Evolutionary conservation across 2,888 invertebrate species (phyloP).

Genomic region (Luperina nickerlii): DNA sequence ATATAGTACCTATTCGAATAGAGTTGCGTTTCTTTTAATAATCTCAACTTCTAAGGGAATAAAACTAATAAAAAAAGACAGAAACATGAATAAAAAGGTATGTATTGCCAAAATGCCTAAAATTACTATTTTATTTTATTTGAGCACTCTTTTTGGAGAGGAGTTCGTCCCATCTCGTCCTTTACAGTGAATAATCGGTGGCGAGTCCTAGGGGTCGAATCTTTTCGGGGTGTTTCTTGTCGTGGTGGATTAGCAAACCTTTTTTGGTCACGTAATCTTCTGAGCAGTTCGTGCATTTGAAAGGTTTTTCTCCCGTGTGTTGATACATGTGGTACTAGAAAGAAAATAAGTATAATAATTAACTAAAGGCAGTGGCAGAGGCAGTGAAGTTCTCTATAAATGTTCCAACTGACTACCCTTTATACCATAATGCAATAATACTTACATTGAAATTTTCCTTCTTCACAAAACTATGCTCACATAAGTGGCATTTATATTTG

Average conservation of each 20-base stretch:
- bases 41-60: constrained; percentile 2
- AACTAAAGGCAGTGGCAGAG: too few species aligned
- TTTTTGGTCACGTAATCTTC: constrained; percentile 82
- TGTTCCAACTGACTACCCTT: not conserved
- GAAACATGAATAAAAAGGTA: constrained; percentile 9
- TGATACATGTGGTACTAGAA: constrained; percentile 87
- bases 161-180: not conserved
- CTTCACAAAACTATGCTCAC: constrained; percentile 81
- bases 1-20: not conserved
- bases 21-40: not conserved
- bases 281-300: constrained; percentile 94
- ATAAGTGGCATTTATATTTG: constrained; percentile 81
- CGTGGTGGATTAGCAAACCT: constrained; percentile 82
- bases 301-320: constrained; percentile 97
- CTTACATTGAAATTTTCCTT: constrained; percentile 84
- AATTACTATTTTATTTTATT: constrained; percentile 7
- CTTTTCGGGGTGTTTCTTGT: constrained; percentile 77
- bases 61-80: constrained; percentile 12
- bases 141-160: constrained; percentile 75
- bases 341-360: constrained; percentile 16
- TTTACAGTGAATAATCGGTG: constrained; percentile 21
- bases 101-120: constrained; percentile 19
- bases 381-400: not conserved
- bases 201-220: constrained; percentile 76
- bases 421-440: constrained; percentile 25